phyloP scores from a whole-genome alignment of 2,797 vertebrate species.

The Telmatherina bonti region DNA sequence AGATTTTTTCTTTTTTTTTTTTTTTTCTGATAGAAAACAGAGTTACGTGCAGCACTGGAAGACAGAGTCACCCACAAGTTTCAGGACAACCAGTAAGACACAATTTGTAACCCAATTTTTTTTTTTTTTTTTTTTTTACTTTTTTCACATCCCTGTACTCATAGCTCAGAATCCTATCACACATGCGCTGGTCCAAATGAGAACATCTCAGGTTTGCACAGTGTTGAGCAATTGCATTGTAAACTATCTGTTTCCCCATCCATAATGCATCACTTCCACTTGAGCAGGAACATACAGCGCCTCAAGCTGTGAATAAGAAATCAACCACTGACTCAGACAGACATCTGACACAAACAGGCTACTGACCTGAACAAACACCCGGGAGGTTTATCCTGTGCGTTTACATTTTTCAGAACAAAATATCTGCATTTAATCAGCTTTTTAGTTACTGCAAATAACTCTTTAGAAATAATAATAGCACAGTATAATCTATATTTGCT shows the following conservation, averaged over 20 bases:
- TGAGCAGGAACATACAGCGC: conserved; percentile 61
- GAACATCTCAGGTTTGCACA: conserved; percentile 52
- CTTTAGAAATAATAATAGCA: not conserved
- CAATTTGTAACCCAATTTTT: not conserved
- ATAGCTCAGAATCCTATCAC: conserved; percentile 36
- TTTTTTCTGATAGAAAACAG: conserved; percentile 69
- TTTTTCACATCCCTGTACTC: conserved; percentile 12
- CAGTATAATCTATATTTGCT: not conserved
- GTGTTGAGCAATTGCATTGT: conserved; percentile 49
- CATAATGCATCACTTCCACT: conserved; percentile 75
- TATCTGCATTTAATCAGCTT: not conserved
- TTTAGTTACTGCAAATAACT: not conserved
- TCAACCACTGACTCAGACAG: conserved; percentile 1
- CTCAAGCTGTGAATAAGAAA: conserved; percentile 44
- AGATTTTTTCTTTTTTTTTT: not conserved
- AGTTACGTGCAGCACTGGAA: conserved; percentile 63
- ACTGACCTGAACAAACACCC: conserved; percentile 2
- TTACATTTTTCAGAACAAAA: not conserved
- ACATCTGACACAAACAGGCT: not conserved
- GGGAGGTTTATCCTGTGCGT: not conserved
- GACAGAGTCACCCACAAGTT: conserved; percentile 75
- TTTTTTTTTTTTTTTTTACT: no score
- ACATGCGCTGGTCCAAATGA: conserved; percentile 20
- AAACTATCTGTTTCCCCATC: conserved; percentile 56
- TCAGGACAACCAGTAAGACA: conserved; percentile 78